phyloP scores from a whole-genome alignment of 2,113 vertebrate species.

The Sitta europaea region DNA sequence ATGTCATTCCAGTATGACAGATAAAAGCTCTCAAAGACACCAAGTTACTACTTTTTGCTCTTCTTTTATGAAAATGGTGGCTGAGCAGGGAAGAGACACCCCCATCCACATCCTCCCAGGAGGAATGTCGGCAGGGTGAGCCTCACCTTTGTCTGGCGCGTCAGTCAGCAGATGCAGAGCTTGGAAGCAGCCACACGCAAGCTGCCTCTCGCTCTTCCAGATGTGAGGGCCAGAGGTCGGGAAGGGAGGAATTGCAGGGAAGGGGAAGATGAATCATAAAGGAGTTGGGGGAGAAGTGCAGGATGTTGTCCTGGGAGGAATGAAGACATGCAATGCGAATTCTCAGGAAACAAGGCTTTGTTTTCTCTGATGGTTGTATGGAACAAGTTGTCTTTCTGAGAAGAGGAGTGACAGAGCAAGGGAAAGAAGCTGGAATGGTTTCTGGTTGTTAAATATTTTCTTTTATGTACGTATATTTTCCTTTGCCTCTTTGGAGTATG shows the following conservation, averaged over 20 bases:
- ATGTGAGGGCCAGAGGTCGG: slow-evolving; percentile 58
- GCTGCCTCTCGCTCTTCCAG: slow-evolving; percentile 50
- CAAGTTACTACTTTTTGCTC: background rate
- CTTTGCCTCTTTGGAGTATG: background rate
- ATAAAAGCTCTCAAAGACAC: slow-evolving; percentile 21
- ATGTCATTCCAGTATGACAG: slow-evolving; percentile 11
- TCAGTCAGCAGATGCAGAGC: background rate
- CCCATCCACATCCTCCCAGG: background rate
- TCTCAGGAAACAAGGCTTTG: slow-evolving; percentile 58
- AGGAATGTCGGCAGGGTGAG: background rate
- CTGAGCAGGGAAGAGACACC: background rate
- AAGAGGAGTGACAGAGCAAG: background rate
- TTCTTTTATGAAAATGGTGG: background rate
- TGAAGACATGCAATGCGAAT: slow-evolving; percentile 4
- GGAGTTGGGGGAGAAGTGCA: slow-evolving; percentile 49
- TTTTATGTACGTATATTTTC: background rate
- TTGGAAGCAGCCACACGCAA: slow-evolving; percentile 34
- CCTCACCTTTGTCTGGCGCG: background rate
- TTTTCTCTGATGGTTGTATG: background rate
- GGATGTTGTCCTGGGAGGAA: slow-evolving; percentile 53
- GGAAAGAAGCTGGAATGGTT: background rate
- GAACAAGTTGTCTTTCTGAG: background rate
- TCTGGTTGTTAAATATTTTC: background rate
- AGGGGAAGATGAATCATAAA: slow-evolving; percentile 66
- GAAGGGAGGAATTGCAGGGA: slow-evolving; percentile 46